Evolutionary conservation across 2,888 invertebrate species (phyloP), one percentile per base, ranked within the genome.

Genomic region (Aplocera efformata): DNA sequence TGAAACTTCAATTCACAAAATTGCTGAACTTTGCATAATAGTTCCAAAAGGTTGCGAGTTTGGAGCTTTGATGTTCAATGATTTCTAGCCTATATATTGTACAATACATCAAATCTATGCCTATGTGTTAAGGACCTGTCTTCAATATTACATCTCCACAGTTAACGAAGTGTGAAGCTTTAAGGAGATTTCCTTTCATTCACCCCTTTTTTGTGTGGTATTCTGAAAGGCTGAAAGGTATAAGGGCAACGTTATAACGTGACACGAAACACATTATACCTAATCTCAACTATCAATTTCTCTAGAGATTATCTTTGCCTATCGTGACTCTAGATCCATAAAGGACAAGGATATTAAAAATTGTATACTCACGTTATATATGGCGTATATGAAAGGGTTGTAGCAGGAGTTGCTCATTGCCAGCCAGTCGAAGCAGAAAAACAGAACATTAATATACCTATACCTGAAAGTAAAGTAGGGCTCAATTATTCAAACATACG

Each of bases 341-440:
- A 17, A 17, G 13, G 2, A 3, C 5, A 17, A 17, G 5, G 5
- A 17, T 17, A 3, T 3, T 17, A 17, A 17, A 3, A 5, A 3
- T 17, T 17, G 13, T 5, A 17, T 59, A 83, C 85, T 94, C 82
- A 96, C 96, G 70, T 96, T 96, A 65, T 95, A 95, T 56, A 96
- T 94, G 22, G 95, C 96, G 67, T 96, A 96, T 60, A 96, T 96
- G 69, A 96, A 96, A 0, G 96, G 96, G 75, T 96, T 96, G 73
- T 94, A 94, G 75, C 96, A 96, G 40, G 95, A 95, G 69, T 96
- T 96, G 64, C 94, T 94, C 95, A 96, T 96, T 1, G 94, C 94
- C 68, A 96, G 80, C 95, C 95, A 95, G 76, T 96, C 96, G 63
- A 92, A 94, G 72, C 93, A 94, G 79, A 96, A 95, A 90, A 94